phyloP scores from a whole-genome alignment of 1,140 invertebrate species.

The Drosophila mojavensis region DNA sequence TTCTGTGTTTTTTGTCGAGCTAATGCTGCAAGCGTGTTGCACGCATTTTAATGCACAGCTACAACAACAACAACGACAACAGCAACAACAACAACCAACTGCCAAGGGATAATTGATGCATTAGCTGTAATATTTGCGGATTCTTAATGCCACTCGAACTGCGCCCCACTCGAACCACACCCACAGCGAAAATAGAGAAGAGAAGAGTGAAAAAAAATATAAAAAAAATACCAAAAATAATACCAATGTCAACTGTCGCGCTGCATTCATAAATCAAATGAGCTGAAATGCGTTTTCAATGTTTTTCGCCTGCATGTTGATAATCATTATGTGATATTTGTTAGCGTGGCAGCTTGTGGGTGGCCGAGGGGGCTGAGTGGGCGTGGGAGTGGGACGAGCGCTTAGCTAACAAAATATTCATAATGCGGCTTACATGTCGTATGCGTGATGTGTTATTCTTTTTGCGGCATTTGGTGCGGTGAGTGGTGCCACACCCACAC shows the following conservation, averaged over 20 bases:
- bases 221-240: constrained; percentile 5
- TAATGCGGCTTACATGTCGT: constrained; percentile 80
- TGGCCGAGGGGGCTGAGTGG: not conserved
- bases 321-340: constrained; percentile 75
- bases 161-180: not conserved
- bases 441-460: constrained; percentile 79
- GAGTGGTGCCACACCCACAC: constrained; percentile 20
- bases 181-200: not conserved
- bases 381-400: constrained; percentile 1
- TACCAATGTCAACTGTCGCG: constrained; percentile 68
- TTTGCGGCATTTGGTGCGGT: constrained; percentile 48
- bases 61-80: no score
- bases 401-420: constrained; percentile 76
- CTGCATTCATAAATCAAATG: constrained; percentile 75
- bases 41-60: constrained; percentile 54
- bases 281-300: constrained; percentile 78
- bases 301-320: constrained; percentile 65
- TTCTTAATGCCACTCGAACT: not conserved
- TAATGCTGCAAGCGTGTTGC: constrained; percentile 43
- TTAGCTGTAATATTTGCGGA: constrained; percentile 57
- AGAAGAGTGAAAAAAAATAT: constrained; percentile 3
- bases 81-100: constrained; percentile 13
- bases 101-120: constrained; percentile 71
- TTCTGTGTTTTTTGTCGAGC: constrained; percentile 5
- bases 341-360: constrained; percentile 15